phyloP scores from a whole-genome alignment of 2,888 invertebrate species.

The Epinotia demarniana region DNA sequence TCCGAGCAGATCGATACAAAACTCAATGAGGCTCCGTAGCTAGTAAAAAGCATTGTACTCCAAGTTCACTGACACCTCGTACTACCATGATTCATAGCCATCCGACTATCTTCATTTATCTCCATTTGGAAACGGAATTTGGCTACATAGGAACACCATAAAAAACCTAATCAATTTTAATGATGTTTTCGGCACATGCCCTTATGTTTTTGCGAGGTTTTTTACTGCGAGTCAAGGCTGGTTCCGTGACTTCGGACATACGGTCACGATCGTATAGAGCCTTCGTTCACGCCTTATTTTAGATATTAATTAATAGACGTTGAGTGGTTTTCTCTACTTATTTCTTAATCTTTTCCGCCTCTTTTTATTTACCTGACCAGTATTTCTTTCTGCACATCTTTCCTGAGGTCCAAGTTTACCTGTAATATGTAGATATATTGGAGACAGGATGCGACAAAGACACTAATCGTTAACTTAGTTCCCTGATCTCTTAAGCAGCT shows the following conservation, averaged over 20 bases:
- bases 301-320: slow-evolving; percentile 25
- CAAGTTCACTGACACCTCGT: slow-evolving; percentile 59
- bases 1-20: slow-evolving; percentile 47
- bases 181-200: slow-evolving; percentile 67
- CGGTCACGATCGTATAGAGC: slow-evolving; percentile 44
- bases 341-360: neutral
- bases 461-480: neutral
- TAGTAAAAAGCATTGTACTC: slow-evolving; percentile 60
- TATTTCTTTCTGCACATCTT: neutral
- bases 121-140: slow-evolving; percentile 54
- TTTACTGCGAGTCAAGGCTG: slow-evolving; percentile 54
- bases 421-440: too few species aligned
- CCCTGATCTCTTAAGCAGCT: neutral
- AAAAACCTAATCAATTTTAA: slow-evolving; percentile 72
- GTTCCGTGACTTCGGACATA: slow-evolving; percentile 56
- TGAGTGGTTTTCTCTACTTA: slow-evolving; percentile 14
- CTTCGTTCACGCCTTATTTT: slow-evolving; percentile 29
- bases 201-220: slow-evolving; percentile 66
- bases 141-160: slow-evolving; percentile 52
- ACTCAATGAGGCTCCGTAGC: slow-evolving; percentile 51
- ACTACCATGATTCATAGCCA: slow-evolving; percentile 62
- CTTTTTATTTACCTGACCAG: slow-evolving; percentile 1
- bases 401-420: neutral
- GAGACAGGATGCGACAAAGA: neutral
- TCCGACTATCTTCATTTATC: slow-evolving; percentile 61